These are phyloP conservation scores for Aviceda subcristata DNA, from an alignment of 2,113 vertebrate species.

Conservation along the genomic window DNA sequence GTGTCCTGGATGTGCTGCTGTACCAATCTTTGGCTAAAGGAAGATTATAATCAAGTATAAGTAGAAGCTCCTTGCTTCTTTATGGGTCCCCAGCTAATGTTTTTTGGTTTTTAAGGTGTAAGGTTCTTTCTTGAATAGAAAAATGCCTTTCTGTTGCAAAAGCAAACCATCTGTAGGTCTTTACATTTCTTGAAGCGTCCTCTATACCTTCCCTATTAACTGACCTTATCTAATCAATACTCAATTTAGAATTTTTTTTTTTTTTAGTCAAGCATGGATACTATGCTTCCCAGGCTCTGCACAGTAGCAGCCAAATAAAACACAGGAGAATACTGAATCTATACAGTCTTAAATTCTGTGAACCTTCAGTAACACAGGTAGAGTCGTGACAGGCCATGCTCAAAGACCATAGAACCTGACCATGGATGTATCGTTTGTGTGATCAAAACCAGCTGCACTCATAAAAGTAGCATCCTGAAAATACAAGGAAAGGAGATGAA, in stretches of 20 bases:
- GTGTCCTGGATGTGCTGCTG: not conserved
- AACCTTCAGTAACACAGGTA: not conserved
- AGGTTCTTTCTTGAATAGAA: not conserved
- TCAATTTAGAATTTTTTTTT: not conserved
- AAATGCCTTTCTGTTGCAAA: not conserved
- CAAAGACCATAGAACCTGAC: not conserved
- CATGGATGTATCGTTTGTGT: not conserved
- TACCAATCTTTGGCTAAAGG: not conserved
- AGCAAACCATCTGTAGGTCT: not conserved
- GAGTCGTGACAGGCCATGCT: not conserved
- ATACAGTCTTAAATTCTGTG: not conserved
- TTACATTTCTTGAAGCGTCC: not conserved
- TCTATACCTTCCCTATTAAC: not conserved
- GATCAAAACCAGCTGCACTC: not conserved
- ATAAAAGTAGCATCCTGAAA: not conserved
- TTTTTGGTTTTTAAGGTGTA: not conserved
- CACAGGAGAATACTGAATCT: not conserved
- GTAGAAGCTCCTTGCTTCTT: no score
- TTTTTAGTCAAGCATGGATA: no score
- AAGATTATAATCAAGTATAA: not conserved
- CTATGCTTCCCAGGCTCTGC: not conserved
- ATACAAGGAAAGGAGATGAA: not conserved
- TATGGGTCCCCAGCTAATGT: not conserved
- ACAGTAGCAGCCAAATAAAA: not conserved
- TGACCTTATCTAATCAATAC: not conserved